These are phyloP conservation scores for Anolis carolinensis DNA, from an alignment of 2,113 vertebrate species.

Conservation along the genomic window DNA sequence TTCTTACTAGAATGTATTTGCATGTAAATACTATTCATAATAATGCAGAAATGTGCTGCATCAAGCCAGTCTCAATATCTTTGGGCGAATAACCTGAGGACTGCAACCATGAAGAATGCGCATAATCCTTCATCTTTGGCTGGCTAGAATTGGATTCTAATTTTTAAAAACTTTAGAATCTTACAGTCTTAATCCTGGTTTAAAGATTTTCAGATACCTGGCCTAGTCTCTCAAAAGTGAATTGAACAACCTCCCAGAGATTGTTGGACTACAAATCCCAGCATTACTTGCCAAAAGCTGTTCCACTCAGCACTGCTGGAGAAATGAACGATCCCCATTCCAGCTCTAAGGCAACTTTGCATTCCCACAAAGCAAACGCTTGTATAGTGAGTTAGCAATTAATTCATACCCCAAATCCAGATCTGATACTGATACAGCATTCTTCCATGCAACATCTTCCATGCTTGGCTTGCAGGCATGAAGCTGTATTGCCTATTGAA, in stretches of 20 bases:
- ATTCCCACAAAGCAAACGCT: background rate
- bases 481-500: background rate
- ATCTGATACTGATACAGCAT: background rate
- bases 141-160: no score
- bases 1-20: slow-evolving; percentile 17
- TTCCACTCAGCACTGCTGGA: background rate
- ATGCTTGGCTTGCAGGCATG: background rate
- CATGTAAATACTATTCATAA: slow-evolving; percentile 23
- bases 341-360: background rate
- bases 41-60: background rate
- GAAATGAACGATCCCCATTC: background rate
- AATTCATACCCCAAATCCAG: background rate
- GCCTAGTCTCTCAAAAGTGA: no score
- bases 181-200: no score
- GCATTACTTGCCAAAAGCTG: background rate
- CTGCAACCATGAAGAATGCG: no score
- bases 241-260: background rate
- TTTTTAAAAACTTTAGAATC: no score
- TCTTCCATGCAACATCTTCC: background rate
- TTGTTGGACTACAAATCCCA: background rate
- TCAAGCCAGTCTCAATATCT: background rate
- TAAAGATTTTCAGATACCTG: no score
- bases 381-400: background rate
- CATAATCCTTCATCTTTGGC: no score
- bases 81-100: background rate